These are phyloP conservation scores for Sylvia borin DNA, from an alignment of 2,797 vertebrate genomes.

Conservation along the genomic window DNA sequence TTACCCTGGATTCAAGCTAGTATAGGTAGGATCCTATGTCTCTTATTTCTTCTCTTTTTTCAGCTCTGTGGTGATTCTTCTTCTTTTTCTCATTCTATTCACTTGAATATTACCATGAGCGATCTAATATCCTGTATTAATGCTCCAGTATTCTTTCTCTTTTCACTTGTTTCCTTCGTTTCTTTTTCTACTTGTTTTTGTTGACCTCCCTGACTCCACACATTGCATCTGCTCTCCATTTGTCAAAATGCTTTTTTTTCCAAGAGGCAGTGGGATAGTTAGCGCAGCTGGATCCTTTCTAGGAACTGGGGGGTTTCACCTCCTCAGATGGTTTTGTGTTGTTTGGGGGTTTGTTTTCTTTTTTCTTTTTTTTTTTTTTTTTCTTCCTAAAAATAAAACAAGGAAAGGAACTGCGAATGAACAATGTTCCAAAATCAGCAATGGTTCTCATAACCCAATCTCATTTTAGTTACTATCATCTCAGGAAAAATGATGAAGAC, in stretches of 20 bases:
- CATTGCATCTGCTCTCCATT: slow-evolving; percentile 28
- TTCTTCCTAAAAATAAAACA: background rate
- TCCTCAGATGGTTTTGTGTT: slow-evolving; percentile 1
- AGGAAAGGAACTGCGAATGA: background rate
- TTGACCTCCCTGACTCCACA: slow-evolving; percentile 26
- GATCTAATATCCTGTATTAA: background rate
- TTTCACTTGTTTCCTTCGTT: slow-evolving; percentile 37
- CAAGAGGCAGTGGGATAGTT: background rate
- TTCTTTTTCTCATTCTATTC: background rate
- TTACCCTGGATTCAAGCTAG: background rate
- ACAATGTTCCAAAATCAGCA: slow-evolving; percentile 1
- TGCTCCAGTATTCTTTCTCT: background rate
- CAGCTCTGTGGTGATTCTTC: background rate
- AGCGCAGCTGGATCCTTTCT: slow-evolving; percentile 17
- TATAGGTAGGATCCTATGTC: background rate
- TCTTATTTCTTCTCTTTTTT: background rate
- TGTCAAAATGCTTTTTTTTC: slow-evolving; percentile 36
- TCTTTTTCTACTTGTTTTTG: slow-evolving; percentile 35
- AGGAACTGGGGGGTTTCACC: slow-evolving; percentile 10
- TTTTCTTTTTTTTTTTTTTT: too few species aligned
- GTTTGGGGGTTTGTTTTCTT: background rate
- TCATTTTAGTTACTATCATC: background rate
- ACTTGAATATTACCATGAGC: background rate
- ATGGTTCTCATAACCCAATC: background rate
- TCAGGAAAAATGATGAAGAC: background rate